These are phyloP conservation scores for Scaptomyza pallida DNA, from an alignment of 1,140 invertebrate species.

Conservation along the genomic window DNA sequence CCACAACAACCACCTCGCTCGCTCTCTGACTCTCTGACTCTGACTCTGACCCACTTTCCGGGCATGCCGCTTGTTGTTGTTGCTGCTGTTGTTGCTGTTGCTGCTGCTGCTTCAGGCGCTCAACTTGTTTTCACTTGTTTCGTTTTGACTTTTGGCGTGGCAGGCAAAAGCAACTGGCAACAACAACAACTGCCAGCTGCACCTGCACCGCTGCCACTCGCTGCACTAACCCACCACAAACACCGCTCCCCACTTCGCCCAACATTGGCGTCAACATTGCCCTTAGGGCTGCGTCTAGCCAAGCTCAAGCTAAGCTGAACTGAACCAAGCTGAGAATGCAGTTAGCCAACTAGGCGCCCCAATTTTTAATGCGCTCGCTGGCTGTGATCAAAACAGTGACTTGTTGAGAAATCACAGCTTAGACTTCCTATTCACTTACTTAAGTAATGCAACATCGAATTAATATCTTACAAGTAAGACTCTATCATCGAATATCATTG, in stretches of 20 bases:
- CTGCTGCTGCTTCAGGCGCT: conserved; percentile 46
- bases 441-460: not conserved
- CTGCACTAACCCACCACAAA: conserved; percentile 24
- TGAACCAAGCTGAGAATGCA: too few relatives aligned
- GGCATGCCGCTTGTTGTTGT: conserved; percentile 22
- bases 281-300: conserved; percentile 46
- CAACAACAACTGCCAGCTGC: conserved; percentile 22
- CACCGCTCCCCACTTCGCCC: not conserved
- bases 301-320: not conserved
- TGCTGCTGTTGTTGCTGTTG: conserved; percentile 27
- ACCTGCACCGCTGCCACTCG: conserved; percentile 16
- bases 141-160: conserved; percentile 61
- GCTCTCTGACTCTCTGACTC: conserved; percentile 23
- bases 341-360: conserved; percentile 35
- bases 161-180: conserved; percentile 28
- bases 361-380: conserved; percentile 25
- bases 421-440: not conserved
- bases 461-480: not conserved
- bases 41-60: conserved; percentile 72
- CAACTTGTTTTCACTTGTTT: conserved; percentile 82
- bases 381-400: not conserved
- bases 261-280: conserved; percentile 21
- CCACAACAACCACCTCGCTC: not conserved
- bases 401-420: not conserved
- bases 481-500: conserved; percentile 4